Conservation (phyloP, 2,888 invertebrate species). For the Dendrolimus pini region DNA sequence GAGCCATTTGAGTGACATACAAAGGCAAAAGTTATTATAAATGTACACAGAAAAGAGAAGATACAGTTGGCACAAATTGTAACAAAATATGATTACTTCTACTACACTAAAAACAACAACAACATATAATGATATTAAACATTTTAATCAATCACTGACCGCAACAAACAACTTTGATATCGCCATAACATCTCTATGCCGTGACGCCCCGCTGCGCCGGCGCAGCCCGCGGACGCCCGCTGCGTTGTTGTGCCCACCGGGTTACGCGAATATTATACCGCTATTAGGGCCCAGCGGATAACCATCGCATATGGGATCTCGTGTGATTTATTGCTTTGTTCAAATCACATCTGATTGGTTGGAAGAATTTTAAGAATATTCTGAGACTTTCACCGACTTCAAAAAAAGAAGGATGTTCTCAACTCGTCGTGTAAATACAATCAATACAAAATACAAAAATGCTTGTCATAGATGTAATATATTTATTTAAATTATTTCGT, state of each 20-base stretch:
- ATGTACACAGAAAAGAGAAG: too few relatives aligned
- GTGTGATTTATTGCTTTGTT: neutral
- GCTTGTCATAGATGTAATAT: too few relatives aligned
- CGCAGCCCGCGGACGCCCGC: constrained; percentile 33
- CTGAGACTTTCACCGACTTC: neutral
- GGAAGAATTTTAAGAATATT: neutral
- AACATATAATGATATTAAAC: too few relatives aligned
- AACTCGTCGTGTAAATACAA: too few relatives aligned
- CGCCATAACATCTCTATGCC: constrained; percentile 24
- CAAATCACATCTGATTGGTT: neutral
- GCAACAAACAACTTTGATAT: neutral
- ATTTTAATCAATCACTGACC: neutral
- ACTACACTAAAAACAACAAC: too few relatives aligned
- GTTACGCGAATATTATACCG: constrained; percentile 1
- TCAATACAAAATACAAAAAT: too few relatives aligned
- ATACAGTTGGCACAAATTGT: too few relatives aligned
- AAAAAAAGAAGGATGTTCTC: too few relatives aligned
- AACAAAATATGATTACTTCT: too few relatives aligned
- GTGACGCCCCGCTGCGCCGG: constrained; percentile 24
- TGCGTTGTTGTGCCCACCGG: constrained; percentile 28
- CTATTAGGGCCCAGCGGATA: constrained; percentile 7
- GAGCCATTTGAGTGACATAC: too few relatives aligned
- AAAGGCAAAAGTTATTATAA: too few relatives aligned
- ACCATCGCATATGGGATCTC: neutral
- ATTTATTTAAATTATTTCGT: too few relatives aligned